Evolutionary conservation across 2,113 vertebrate genomes (phyloP).

Genomic region (Cottus gobio): DNA sequence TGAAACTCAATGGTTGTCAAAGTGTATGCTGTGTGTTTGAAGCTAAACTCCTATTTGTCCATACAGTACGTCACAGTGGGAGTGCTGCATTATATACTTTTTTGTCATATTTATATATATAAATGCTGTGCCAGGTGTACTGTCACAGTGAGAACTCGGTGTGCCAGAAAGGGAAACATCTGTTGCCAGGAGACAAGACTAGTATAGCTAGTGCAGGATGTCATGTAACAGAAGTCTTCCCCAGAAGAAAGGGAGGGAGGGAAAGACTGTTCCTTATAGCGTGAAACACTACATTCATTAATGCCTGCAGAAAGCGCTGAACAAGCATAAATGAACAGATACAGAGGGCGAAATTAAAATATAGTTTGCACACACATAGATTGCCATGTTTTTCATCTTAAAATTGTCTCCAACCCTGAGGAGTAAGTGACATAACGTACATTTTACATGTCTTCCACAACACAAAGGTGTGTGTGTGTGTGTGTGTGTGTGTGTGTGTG

Average conservation of each 20-base stretch:
- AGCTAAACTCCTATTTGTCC: neutral
- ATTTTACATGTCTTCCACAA: neutral
- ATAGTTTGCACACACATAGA: neutral
- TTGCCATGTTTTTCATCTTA: neutral
- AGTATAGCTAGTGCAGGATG: conserved; percentile 25
- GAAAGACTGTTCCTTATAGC: neutral
- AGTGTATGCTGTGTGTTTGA: neutral
- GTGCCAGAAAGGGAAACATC: conserved; percentile 47
- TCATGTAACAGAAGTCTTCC: conserved; percentile 32
- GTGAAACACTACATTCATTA: neutral
- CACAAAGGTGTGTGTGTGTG: neutral
- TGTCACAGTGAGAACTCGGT: conserved; percentile 24
- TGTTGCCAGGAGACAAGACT: conserved; percentile 70
- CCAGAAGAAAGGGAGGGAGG: neutral
- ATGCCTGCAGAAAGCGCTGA: neutral
- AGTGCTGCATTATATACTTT: neutral
- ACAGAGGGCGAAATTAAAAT: neutral
- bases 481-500: neutral
- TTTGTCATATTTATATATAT: conserved; percentile 6
- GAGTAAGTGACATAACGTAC: neutral
- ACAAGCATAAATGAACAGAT: neutral
- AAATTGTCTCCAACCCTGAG: conserved; percentile 6
- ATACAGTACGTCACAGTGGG: neutral
- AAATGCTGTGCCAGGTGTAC: conserved; percentile 20
- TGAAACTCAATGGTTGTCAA: neutral